Percentiles rank a stretch among this genome's conserved stretches.
phyloP scores from a whole-genome alignment of 2,113 vertebrate genomes.

The Sylvilagus bachmani region DNA sequence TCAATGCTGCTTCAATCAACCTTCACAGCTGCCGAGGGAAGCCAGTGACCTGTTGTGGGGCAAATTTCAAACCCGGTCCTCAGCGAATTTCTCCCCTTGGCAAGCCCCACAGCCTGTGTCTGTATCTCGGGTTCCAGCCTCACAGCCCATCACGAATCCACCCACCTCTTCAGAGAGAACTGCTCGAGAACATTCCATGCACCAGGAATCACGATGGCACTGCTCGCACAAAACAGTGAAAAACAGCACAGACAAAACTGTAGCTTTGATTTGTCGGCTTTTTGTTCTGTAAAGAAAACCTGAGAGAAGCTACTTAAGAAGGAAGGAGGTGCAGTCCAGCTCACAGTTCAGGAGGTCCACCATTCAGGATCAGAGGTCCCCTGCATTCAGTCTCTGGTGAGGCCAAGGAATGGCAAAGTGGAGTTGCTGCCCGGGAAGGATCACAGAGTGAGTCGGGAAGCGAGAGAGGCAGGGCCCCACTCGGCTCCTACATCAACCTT shows the following conservation, averaged over 20 bases:
- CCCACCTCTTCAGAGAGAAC: conserved; percentile 1
- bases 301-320: too few species aligned
- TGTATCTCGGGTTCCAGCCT: conserved; percentile 3
- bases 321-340: too few species aligned
- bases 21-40: conserved; percentile 8
- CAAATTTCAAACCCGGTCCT: background rate
- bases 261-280: background rate
- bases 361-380: too few species aligned
- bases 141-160: background rate
- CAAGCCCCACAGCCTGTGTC: background rate
- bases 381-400: too few species aligned
- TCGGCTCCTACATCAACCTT: too few species aligned
- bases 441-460: too few species aligned
- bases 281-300: too few species aligned
- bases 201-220: background rate
- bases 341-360: too few species aligned
- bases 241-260: background rate
- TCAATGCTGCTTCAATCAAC: conserved; percentile 24
- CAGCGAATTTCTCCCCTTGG: conserved; percentile 8
- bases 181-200: background rate
- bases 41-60: background rate
- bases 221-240: background rate
- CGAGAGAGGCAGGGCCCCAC: too few species aligned
- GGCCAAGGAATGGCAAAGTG: too few species aligned
- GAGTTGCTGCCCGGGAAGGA: too few species aligned